Base-by-base conservation (phyloP, 2,113 vertebrate genomes). In the Saguinus imperator region DNA sequence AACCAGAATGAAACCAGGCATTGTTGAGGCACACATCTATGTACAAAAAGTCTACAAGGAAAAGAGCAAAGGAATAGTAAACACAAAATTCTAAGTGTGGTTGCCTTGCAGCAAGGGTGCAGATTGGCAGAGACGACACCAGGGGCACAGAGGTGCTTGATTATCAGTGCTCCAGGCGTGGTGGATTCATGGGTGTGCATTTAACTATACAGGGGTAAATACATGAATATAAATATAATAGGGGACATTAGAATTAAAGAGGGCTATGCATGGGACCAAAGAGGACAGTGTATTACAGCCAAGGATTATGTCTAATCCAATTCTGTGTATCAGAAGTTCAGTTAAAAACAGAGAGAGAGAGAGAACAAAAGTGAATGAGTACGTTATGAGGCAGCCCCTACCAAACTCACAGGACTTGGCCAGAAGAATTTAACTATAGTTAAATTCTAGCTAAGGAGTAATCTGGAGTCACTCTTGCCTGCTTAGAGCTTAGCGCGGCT, bases 321-420 rank as follows among this genome's bases (percentile, higher is more conserved):
- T 40, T 68, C 58, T 72, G 32, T 61, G 16, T 66, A 57, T 92
- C 43, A 68, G 72, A 93, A 43, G 61, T 58, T 37, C 52, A 14
- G 37, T 27, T 70, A 70, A 84, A 68, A 76, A 80, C 14, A 35
- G 8, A 43, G 70, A 55, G 12, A 89, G 37, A 40, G 16, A 70
- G 43, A 79, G 14, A 57, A 73, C 5, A n/a, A 75, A 89, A 82
- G 45, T 5, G 3, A 77, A 80, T 0, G 6, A 89, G 43, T 25
- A 90, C 84, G 72, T 86, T 52, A 43, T 12, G 12, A 87, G 55
- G 13, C 37, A 72, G 23, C 29, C 18, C 81, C 57, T 8, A 3
- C 17, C 5, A 89, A 90, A 90, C 45, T 89, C 45, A 75, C 79
- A 80, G 94, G 87, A 73, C 27, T 58, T 79, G 92, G 73, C 83